phyloP scores from a whole-genome alignment of 64 coral and sea anemone genomes.

The Stichodactyla mertensii region DNA sequence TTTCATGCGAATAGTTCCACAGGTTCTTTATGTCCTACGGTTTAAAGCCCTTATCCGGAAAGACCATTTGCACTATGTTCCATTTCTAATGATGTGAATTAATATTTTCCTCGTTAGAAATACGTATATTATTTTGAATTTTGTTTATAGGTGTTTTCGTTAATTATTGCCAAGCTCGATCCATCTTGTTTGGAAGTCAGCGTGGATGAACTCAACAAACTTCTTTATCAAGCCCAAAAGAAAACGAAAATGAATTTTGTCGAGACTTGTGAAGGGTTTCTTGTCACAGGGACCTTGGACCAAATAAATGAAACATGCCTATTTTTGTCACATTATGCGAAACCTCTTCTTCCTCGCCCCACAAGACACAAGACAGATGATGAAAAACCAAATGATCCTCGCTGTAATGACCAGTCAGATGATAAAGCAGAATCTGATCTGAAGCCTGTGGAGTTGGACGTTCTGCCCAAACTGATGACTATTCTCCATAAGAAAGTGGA shows the following conservation, averaged over 20 bases:
- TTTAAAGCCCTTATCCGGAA: no score
- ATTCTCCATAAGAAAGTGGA: not conserved
- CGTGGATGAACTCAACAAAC: not conserved
- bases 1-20: no score
- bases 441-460: not conserved
- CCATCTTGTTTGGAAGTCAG: not conserved
- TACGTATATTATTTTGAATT: no score
- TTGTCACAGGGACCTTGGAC: not conserved
- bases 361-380: no score
- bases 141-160: not conserved
- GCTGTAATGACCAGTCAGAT: no score
- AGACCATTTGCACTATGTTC: no score
- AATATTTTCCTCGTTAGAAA: no score
- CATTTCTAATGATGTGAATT: no score
- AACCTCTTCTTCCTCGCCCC: not conserved
- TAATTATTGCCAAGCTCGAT: not conserved
- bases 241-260: not conserved
- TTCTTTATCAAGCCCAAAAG: not conserved
- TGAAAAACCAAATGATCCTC: no score
- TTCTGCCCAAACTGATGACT: slow-evolving; percentile 32
- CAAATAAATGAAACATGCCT: not conserved
- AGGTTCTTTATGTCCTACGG: no score
- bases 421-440: no score
- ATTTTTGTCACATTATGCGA: not conserved
- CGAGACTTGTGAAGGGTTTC: not conserved